Evolutionary conservation across 2,888 invertebrate genomes (phyloP).

Genomic region (Latrodectus elegans): DNA sequence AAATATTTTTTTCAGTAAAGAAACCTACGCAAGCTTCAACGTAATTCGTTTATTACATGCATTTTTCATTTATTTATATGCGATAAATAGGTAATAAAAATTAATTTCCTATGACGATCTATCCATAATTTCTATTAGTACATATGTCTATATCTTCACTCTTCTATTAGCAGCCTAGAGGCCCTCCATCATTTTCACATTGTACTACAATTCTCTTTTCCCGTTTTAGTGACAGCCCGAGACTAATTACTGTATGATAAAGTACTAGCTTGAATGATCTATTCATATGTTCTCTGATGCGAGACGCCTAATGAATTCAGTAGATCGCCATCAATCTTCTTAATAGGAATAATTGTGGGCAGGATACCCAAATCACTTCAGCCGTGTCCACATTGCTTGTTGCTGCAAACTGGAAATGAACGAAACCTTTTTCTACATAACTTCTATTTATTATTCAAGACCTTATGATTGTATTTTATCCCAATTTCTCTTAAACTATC

Average conservation of each 20-base stretch:
- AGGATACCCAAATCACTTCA: neutral
- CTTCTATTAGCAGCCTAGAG: no score
- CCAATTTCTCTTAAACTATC: neutral
- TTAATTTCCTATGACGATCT: no score
- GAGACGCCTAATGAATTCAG: conserved; percentile 36
- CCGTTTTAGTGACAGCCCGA: conserved; percentile 25
- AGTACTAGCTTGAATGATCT: conserved; percentile 32
- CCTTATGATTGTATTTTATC: neutral
- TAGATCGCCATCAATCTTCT: conserved; percentile 47
- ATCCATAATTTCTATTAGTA: neutral
- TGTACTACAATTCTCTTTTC: conserved; percentile 19
- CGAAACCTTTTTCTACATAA: neutral
- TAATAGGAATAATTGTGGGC: conserved; percentile 49
- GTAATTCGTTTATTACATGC: no score
- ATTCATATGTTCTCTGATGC: conserved; percentile 22
- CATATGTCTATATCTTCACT: neutral
- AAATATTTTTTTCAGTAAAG: no score
- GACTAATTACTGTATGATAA: conserved; percentile 54
- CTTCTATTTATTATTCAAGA: neutral
- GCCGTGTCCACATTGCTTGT: neutral
- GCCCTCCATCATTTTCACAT: neutral
- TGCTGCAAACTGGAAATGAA: neutral
- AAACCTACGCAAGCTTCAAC: no score
- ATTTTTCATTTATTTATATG: no score
- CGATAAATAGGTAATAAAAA: no score